A percentile compares a stretch with the other conserved stretches of the same genome.
Evolutionary conservation across 2,113 vertebrate genomes (phyloP).

Genomic region (Podiceps cristatus): DNA sequence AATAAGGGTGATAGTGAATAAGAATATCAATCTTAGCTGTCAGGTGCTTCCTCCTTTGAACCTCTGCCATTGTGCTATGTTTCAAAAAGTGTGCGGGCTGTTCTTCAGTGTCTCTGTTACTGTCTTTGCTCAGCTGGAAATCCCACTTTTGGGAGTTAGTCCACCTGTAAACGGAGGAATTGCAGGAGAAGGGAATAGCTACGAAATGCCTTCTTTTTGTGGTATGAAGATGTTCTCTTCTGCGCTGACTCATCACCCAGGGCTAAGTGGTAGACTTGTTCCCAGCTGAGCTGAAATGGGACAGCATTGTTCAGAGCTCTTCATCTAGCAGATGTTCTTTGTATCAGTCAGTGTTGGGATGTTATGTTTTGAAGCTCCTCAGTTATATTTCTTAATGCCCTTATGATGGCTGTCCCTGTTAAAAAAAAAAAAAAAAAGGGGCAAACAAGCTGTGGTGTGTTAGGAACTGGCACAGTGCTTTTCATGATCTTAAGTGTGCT

Average conservation of each 20-base stretch:
- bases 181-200: not conserved
- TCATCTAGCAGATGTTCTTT: not conserved
- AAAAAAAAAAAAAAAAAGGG: not conserved
- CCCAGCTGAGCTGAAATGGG: not conserved
- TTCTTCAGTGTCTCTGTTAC: not conserved
- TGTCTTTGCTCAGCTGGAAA: not conserved
- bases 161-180: not conserved
- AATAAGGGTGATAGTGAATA: not conserved
- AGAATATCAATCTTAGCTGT: not conserved
- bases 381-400: not conserved
- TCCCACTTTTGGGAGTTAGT: not conserved
- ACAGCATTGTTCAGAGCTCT: not conserved
- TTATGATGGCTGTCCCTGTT: not conserved
- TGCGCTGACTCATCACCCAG: not conserved
- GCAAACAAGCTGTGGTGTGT: not conserved
- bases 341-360: not conserved
- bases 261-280: not conserved
- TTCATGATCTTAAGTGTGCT: slow-evolving; percentile 15
- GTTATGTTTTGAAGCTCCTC: not conserved
- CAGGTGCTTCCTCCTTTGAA: not conserved
- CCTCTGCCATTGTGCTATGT: not conserved
- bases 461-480: not conserved
- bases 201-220: not conserved
- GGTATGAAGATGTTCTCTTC: not conserved
- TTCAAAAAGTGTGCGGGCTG: not conserved